Evolutionary conservation across 2,797 vertebrate species (phyloP).

Genomic region (Pempheris klunzingeri): DNA sequence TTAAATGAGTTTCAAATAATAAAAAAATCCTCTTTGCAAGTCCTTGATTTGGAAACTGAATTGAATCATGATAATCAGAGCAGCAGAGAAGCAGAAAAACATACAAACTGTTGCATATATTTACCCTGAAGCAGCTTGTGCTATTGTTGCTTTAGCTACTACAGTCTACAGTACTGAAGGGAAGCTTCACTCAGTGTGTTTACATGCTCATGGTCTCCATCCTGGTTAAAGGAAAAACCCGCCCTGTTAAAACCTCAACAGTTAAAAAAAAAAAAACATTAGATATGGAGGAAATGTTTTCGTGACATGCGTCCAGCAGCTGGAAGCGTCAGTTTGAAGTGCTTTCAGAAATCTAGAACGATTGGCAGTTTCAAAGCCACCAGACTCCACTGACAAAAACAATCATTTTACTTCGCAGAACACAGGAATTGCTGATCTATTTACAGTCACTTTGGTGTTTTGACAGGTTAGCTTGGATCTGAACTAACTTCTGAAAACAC

Average conservation of each 20-base stretch:
- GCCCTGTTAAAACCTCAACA: background rate
- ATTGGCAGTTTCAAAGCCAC: background rate
- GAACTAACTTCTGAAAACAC: too few relatives aligned
- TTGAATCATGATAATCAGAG: constrained; percentile 21
- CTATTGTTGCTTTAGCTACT: constrained; percentile 29
- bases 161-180: constrained; percentile 36
- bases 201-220: constrained; percentile 17
- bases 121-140: constrained; percentile 35
- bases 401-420: too few relatives aligned
- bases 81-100: constrained; percentile 11
- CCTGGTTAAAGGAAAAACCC: constrained; percentile 33
- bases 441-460: too few relatives aligned
- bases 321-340: background rate
- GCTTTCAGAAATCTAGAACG: background rate
- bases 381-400: too few relatives aligned
- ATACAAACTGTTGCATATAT: constrained; percentile 50
- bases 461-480: too few relatives aligned
- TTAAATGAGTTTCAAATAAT: constrained; percentile 18
- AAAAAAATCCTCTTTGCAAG: constrained; percentile 36
- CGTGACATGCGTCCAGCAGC: background rate
- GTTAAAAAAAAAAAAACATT: background rate
- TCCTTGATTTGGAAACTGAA: constrained; percentile 28
- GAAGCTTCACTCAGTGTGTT: constrained; percentile 20
- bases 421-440: too few relatives aligned
- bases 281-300: too few relatives aligned